A percentile compares a stretch with the other conserved stretches of the same genome.
Conservation (phyloP, 1,140 invertebrate species). For the Orius laevigatus region DNA sequence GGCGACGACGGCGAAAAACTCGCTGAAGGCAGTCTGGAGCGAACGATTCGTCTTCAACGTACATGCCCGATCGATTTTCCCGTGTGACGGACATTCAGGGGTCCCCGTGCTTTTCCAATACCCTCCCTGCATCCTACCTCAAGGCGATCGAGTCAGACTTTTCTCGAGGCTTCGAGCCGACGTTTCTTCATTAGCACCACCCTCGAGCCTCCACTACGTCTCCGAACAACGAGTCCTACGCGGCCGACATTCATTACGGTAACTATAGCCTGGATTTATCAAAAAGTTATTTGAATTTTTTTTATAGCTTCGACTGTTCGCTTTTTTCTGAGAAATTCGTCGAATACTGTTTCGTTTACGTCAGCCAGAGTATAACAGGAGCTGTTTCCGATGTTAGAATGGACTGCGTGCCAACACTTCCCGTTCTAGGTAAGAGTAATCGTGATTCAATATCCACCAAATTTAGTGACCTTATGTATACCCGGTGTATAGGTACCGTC, state of each 20-base stretch:
- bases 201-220: constrained; percentile 42
- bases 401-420: constrained; percentile 63
- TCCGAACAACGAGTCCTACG: constrained; percentile 41
- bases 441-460: background rate
- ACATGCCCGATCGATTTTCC: constrained; percentile 59
- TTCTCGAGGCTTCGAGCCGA: constrained; percentile 45
- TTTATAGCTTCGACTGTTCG: constrained; percentile 51
- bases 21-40: constrained; percentile 50
- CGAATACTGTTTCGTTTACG: constrained; percentile 74
- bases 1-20: constrained; percentile 13
- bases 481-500: background rate
- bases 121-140: constrained; percentile 55
- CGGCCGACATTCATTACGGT: constrained; percentile 46
- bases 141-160: constrained; percentile 53
- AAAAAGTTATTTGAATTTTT: background rate
- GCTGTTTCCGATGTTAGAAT: constrained; percentile 63
- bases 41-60: constrained; percentile 68
- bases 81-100: constrained; percentile 47
- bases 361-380: constrained; percentile 60
- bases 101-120: constrained; percentile 64
- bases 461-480: background rate
- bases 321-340: constrained; percentile 62
- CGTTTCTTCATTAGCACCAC: constrained; percentile 41
- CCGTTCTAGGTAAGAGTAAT: constrained; percentile 44
- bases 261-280: background rate